These are phyloP conservation scores for Acanthosepion pharaonis DNA, from an alignment of 2,888 invertebrate species.

Conservation along the genomic window DNA sequence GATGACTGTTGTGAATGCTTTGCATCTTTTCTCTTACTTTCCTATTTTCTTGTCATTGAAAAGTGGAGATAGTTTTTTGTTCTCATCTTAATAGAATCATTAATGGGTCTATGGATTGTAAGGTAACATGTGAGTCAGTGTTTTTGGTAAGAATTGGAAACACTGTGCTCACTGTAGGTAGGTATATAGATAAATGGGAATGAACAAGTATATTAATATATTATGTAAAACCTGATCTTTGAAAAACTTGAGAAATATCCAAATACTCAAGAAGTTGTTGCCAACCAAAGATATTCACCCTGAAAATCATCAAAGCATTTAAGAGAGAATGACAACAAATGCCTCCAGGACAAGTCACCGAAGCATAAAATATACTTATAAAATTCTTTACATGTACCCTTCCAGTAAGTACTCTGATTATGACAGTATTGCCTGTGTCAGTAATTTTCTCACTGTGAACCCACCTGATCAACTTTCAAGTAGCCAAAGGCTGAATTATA, in stretches of 20 bases:
- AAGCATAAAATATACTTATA: slow-evolving; percentile 8
- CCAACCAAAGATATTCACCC: not conserved
- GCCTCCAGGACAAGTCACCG: not conserved
- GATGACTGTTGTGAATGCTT: not conserved
- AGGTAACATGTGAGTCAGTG: too few species aligned
- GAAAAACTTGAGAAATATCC: not conserved
- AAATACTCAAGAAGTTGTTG: not conserved
- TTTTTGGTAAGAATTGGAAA: too few species aligned
- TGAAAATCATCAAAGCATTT: not conserved
- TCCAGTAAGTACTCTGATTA: not conserved
- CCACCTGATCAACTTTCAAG: slow-evolving; percentile 33
- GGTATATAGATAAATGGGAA: too few species aligned
- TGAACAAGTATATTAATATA: not conserved
- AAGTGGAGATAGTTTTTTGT: too few species aligned
- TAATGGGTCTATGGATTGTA: too few species aligned
- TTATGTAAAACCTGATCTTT: not conserved
- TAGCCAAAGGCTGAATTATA: slow-evolving; percentile 16
- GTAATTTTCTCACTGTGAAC: not conserved
- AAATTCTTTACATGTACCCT: not conserved
- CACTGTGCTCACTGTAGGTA: too few species aligned
- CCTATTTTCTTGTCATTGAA: not conserved
- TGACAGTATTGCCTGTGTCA: slow-evolving; percentile 16
- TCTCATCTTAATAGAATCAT: too few species aligned
- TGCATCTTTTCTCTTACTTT: not conserved
- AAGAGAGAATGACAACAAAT: not conserved